phyloP scores from a whole-genome alignment of 2,113 vertebrate genomes.

The Upupa epops region DNA sequence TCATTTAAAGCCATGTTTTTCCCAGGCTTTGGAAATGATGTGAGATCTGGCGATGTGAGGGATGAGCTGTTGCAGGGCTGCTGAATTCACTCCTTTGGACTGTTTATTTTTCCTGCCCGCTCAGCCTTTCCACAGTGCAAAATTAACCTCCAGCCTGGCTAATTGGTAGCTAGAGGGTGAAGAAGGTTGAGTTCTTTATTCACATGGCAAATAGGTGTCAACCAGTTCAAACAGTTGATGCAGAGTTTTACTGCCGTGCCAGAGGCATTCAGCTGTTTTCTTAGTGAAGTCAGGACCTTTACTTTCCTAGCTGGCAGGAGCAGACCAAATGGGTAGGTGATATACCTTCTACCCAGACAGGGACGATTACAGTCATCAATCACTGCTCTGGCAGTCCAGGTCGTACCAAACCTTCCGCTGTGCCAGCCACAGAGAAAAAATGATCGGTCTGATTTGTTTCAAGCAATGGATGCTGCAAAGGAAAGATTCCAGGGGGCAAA shows the following conservation, averaged over 20 bases:
- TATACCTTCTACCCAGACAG: constrained; percentile 37
- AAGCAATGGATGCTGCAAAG: neutral
- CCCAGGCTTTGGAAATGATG: neutral
- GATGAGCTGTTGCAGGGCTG: neutral
- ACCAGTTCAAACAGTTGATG: neutral
- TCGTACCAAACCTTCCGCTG: constrained; percentile 4
- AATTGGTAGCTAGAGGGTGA: neutral
- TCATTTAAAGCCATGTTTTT: neutral
- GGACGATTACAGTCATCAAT: constrained; percentile 48
- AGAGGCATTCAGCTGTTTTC: constrained; percentile 12
- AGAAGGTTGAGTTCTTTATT: neutral
- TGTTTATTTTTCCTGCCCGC: neutral
- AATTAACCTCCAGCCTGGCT: neutral
- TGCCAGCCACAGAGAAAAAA: constrained; percentile 13
- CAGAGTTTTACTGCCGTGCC: neutral
- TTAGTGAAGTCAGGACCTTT: neutral
- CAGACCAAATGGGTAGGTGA: constrained; percentile 58
- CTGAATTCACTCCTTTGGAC: neutral
- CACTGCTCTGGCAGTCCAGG: constrained; percentile 10
- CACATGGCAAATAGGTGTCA: neutral
- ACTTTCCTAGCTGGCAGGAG: constrained; percentile 37
- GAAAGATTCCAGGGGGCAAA: neutral
- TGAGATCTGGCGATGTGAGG: neutral
- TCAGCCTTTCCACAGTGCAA: accelerated
- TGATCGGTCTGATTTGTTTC: constrained; percentile 2